A percentile compares a stretch with the other conserved stretches of the same genome.
Evolutionary conservation across 1,140 invertebrate species (phyloP).

Genomic region (Lanistes nyassanus): DNA sequence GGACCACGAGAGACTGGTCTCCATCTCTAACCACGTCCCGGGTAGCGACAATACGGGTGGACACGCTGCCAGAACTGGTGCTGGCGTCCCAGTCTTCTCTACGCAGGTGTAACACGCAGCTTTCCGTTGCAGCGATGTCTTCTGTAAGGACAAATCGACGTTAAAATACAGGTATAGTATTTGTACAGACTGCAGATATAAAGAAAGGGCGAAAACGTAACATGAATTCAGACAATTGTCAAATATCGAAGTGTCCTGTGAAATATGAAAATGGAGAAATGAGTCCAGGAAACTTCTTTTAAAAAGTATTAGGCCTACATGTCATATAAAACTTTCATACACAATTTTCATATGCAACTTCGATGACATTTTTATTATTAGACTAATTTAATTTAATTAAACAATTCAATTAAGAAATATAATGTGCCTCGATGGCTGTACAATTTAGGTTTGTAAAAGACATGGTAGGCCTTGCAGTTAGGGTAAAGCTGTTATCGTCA

Average conservation of each 20-base stretch:
- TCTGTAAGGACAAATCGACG: conserved; percentile 10
- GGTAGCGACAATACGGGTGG: conserved; percentile 30
- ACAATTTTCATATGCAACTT: too few relatives aligned
- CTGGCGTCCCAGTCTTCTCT: conserved; percentile 16
- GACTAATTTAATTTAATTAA: neutral
- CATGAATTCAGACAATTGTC: neutral
- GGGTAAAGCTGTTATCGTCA: neutral
- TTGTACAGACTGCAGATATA: neutral
- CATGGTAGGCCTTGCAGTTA: neutral
- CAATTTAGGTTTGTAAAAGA: neutral
- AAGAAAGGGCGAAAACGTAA: neutral
- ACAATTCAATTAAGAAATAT: neutral
- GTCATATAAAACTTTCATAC: too few relatives aligned
- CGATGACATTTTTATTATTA: too few relatives aligned
- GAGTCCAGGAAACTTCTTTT: neutral
- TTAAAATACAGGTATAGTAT: neutral
- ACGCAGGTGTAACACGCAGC: conserved; percentile 24
- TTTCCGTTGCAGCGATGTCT: conserved; percentile 12
- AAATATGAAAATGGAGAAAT: neutral
- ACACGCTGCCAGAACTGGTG: conserved; percentile 16
- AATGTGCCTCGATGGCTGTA: neutral
- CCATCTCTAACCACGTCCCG: conserved; percentile 33
- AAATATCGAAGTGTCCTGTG: neutral
- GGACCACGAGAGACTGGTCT: conserved; percentile 26
- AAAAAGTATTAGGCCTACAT: too few relatives aligned